A percentile compares a stretch with the other conserved stretches of the same genome.
These are phyloP conservation scores for Cepaea hortensis DNA, from an alignment of 2,888 invertebrate species.

Conservation along the genomic window DNA sequence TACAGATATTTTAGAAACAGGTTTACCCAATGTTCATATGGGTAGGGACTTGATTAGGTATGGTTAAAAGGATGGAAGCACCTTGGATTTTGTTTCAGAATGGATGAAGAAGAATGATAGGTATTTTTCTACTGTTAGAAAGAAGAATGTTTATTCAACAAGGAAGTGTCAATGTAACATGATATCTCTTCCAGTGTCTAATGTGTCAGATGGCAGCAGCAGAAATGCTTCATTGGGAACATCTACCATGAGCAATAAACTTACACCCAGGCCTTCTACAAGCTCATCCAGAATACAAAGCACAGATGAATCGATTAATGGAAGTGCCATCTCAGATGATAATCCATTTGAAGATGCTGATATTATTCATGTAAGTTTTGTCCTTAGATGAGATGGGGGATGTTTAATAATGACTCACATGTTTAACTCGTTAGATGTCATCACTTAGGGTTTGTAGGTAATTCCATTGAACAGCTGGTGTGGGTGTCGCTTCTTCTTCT, in stretches of 20 bases:
- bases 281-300: background rate
- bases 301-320: background rate
- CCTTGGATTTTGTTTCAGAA: too few relatives aligned
- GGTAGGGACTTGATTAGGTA: too few relatives aligned
- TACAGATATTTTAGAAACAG: too few relatives aligned
- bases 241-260: background rate
- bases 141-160: too few relatives aligned
- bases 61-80: too few relatives aligned
- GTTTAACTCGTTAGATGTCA: background rate
- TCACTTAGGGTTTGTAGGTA: background rate
- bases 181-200: background rate
- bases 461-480: background rate
- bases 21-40: too few relatives aligned
- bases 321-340: background rate
- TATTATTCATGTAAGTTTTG: conserved; percentile 34
- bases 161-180: too few relatives aligned
- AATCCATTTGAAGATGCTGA: conserved; percentile 35
- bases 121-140: too few relatives aligned
- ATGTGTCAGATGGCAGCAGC: background rate
- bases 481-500: too few relatives aligned
- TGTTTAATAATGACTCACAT: background rate
- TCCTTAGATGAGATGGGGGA: background rate
- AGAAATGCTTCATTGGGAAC: background rate
- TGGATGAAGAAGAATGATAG: too few relatives aligned
- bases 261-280: background rate